Conservation (phyloP, 2,888 invertebrate genomes). For the Omphaloscelis lunosa region DNA sequence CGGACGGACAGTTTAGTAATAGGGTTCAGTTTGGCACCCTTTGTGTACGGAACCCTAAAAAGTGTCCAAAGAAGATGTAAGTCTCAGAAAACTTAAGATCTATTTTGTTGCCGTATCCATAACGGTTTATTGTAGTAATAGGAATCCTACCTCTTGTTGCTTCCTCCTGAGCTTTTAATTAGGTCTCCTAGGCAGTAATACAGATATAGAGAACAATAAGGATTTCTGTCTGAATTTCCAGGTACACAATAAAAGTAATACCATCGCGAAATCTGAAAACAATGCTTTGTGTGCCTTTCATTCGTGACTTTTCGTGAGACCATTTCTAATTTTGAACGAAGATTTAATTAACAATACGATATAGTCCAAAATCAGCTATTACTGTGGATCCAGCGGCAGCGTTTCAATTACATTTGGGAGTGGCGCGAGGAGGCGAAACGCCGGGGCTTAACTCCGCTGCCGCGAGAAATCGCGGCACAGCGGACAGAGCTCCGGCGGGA, state of each 20-base stretch:
- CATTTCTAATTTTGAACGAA: conserved; percentile 26
- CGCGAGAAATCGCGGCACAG: too few relatives aligned
- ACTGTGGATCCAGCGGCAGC: not conserved
- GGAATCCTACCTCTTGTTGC: conserved; percentile 14
- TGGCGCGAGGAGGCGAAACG: too few relatives aligned
- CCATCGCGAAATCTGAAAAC: conserved; percentile 35
- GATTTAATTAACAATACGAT: conserved; percentile 12
- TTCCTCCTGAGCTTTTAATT: conserved; percentile 33
- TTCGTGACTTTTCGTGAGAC: conserved; percentile 5
- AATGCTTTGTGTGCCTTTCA: not conserved
- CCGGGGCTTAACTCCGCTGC: too few relatives aligned
- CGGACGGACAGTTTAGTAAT: too few relatives aligned
- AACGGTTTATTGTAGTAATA: conserved; percentile 5
- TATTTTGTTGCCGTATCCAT: not conserved
- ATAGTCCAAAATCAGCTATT: too few relatives aligned
- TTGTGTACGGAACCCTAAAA: too few relatives aligned
- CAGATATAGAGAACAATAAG: conserved; percentile 41
- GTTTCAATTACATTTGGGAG: too few relatives aligned
- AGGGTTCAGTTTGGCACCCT: too few relatives aligned
- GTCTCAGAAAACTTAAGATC: not conserved
- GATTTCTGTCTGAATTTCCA: conserved; percentile 25
- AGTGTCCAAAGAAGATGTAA: not conserved
- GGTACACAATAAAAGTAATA: conserved; percentile 44
- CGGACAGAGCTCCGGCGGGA: too few relatives aligned
- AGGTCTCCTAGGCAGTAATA: conserved; percentile 25